These are phyloP conservation scores for Falco punctatus DNA, from an alignment of 2,113 vertebrate species.

Conservation along the genomic window DNA sequence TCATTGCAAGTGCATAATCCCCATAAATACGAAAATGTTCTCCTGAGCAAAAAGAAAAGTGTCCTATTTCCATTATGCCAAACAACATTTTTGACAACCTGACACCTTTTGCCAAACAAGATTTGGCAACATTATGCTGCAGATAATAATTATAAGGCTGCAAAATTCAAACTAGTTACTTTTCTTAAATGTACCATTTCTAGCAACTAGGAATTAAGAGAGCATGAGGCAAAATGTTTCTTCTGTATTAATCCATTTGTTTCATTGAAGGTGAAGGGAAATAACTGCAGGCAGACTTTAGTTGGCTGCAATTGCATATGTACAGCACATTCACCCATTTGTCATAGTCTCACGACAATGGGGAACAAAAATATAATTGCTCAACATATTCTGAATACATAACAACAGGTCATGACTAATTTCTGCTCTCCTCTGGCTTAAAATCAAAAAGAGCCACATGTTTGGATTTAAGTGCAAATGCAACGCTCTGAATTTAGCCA, in stretches of 20 bases:
- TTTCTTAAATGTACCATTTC: background rate
- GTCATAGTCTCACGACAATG: background rate
- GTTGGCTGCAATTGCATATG: background rate
- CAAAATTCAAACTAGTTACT: background rate
- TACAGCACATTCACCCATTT: background rate
- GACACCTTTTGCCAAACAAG: background rate
- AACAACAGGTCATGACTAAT: background rate
- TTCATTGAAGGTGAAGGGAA: background rate
- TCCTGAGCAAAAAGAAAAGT: background rate
- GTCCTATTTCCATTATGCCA: background rate
- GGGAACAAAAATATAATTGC: background rate
- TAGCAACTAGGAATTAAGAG: background rate
- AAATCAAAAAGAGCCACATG: background rate
- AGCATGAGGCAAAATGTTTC: background rate
- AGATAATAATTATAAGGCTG: background rate
- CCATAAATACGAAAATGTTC: background rate
- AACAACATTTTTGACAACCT: background rate
- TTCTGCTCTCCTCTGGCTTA: background rate
- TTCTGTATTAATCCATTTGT: background rate
- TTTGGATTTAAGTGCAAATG: background rate
- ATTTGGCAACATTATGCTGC: background rate
- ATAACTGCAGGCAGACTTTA: background rate
- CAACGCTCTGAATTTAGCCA: background rate
- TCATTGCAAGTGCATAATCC: background rate
- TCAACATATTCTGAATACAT: background rate